Percentiles rank a stretch among this genome's conserved stretches.
These are phyloP conservation scores for Emydocephalus ijimae DNA, from an alignment of 2,113 vertebrate species.

Conservation along the genomic window DNA sequence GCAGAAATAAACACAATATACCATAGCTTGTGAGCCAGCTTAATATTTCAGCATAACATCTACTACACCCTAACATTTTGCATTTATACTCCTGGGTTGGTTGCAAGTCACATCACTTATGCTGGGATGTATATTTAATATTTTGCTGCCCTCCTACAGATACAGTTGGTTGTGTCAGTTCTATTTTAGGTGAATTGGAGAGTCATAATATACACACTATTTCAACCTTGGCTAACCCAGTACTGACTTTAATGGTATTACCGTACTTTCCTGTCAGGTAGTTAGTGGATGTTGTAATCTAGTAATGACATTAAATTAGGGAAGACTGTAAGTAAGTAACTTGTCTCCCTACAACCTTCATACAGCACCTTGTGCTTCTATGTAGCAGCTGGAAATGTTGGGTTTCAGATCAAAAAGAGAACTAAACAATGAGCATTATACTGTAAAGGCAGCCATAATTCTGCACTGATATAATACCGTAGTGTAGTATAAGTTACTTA, in stretches of 20 bases:
- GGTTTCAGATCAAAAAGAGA: neutral
- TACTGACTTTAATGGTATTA: neutral
- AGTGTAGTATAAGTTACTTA: neutral
- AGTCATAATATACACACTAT: neutral
- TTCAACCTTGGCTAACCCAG: neutral
- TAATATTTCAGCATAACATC: neutral
- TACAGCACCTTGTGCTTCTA: neutral
- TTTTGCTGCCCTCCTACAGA: neutral
- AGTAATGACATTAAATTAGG: neutral
- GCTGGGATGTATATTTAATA: neutral
- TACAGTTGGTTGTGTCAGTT: neutral
- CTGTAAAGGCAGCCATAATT: neutral
- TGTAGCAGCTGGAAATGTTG: neutral
- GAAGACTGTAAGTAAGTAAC: neutral
- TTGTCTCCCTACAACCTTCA: neutral
- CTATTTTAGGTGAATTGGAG: neutral
- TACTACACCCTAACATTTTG: neutral
- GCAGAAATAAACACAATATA: neutral
- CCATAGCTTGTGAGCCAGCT: neutral
- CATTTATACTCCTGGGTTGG: neutral
- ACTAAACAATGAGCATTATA: neutral
- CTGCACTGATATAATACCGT: neutral
- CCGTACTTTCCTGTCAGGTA: neutral
- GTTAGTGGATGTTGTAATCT: neutral
- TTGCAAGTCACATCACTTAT: neutral